Base-by-base conservation (phyloP, 2,797 vertebrate species). In the Sebastes vulpes region DNA sequence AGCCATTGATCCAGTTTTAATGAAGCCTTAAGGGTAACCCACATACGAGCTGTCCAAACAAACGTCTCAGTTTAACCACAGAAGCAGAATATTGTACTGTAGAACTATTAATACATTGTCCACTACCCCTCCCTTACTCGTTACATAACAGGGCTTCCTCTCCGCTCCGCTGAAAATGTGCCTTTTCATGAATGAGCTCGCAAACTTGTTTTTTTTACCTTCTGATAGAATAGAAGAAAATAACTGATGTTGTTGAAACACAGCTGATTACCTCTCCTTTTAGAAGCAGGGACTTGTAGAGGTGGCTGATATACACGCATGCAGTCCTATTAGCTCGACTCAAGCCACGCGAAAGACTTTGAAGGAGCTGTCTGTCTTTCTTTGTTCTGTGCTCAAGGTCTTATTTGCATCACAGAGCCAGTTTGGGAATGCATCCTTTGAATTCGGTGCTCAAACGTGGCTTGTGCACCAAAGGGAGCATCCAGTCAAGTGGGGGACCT, bases 1-100 rank as follows among this genome's bases (percentile, higher is more conserved):
- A 78, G 48, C 11, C 9, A 94, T 89, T 92, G 91, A 94, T 92
- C 80, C 35, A 48, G 65, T 74, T 94, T 91, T 89, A 94, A 94
- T 91, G 82, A 91, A 82, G 77, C 86, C 80, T 86, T 85, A 71
- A 85, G 88, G 84, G 66, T 84, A 90, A 69, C 77, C 77, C 48
- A 77, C 77, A 77, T 85, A 81, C 7, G 64, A 83, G 66, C 71
- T 76, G 82, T 86, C 73, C 65, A 81, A 84, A 91, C 69, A 92
- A 88, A 85, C 78, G 58, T 81, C 77, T 89, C 72, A 21, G 38
- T 89, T 81, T 80, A 82, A 72, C 85, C 57, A n/a, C 70, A 76
- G 75, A 77, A 25, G 68, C 42, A 72, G 12, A 79, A 77, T 69
- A 70, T 77, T 63, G 9, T 8, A 38, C 57, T 57, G 53, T 48